A percentile compares a stretch with the other conserved stretches of the same genome.
Evolutionary conservation across 30 jellyfish, hydroid and myxozoan genomes (phyloP).

Genomic region (Hydractinia echinata): DNA sequence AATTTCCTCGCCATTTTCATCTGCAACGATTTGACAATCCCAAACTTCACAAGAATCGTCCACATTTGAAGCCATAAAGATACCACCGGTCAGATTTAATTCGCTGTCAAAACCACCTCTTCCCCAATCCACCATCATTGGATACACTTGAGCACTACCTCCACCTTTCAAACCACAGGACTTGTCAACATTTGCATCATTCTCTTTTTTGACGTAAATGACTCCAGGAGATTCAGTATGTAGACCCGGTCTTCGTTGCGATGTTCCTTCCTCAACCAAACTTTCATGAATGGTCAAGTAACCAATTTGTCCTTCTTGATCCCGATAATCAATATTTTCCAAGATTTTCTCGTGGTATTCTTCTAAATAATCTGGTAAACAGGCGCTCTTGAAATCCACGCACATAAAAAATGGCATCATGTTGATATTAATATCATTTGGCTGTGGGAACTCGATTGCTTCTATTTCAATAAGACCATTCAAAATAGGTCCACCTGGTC

Average conservation of each 20-base stretch:
- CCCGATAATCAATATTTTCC: not conserved
- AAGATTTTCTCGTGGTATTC: constrained; percentile 9
- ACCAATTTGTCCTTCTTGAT: constrained; percentile 34
- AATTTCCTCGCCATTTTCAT: constrained; percentile 3
- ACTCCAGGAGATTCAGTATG: constrained; percentile 62
- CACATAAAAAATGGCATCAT: constrained; percentile 56
- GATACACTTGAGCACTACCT: not conserved
- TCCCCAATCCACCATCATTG: constrained; percentile 34
- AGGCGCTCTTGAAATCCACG: constrained; percentile 1
- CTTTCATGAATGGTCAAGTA: constrained; percentile 57
- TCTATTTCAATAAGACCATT: no score
- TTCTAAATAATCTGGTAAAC: constrained; percentile 29
- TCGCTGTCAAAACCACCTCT: constrained; percentile 8
- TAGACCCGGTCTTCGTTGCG: constrained; percentile 61
- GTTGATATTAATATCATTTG: constrained; percentile 44
- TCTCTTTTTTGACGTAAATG: constrained; percentile 6
- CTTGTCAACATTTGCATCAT: not conserved
- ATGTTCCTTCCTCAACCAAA: constrained; percentile 26
- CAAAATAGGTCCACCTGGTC: no score
- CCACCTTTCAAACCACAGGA: not conserved
- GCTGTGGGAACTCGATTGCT: constrained; percentile 21
- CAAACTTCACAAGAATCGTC: constrained; percentile 42
- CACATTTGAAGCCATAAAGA: constrained; percentile 48
- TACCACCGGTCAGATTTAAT: constrained; percentile 27
- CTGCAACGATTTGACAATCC: constrained; percentile 39